Conservation (phyloP, 1,140 invertebrate genomes). For the Vanessa tameamea region DNA sequence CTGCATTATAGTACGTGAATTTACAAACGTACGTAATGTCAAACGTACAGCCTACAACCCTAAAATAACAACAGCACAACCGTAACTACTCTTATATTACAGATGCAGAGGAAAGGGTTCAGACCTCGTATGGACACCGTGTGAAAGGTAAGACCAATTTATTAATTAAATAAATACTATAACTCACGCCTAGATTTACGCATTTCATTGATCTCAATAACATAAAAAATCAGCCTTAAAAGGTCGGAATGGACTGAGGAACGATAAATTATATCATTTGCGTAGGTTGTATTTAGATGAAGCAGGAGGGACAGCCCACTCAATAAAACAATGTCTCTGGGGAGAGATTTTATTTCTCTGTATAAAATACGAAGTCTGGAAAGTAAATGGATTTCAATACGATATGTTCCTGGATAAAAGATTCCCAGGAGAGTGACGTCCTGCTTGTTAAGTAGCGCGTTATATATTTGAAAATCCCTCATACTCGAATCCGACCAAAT, state of each 20-base stretch:
- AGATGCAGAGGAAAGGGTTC: no score
- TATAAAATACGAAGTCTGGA: background rate
- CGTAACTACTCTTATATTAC: no score
- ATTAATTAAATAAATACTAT: no score
- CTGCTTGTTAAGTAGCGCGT: background rate
- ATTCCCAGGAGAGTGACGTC: background rate
- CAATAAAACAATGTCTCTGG: constrained; percentile 10
- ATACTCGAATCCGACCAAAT: no score
- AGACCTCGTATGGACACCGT: no score
- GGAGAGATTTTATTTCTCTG: constrained; percentile 12
- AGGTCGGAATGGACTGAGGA: background rate
- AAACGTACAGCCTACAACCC: no score
- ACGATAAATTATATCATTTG: constrained; percentile 13
- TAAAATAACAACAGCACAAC: no score
- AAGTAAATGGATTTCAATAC: constrained; percentile 19
- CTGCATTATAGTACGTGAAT: no score
- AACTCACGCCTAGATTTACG: no score
- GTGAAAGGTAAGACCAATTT: no score
- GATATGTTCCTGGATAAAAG: background rate
- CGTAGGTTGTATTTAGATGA: constrained; percentile 14
- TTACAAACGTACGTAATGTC: no score
- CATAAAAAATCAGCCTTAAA: background rate
- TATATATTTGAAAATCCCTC: background rate
- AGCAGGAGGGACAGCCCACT: background rate
- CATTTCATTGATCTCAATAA: background rate